Conservation (phyloP, 64 coral and sea anemone genomes). For the Montipora efflorescens region DNA sequence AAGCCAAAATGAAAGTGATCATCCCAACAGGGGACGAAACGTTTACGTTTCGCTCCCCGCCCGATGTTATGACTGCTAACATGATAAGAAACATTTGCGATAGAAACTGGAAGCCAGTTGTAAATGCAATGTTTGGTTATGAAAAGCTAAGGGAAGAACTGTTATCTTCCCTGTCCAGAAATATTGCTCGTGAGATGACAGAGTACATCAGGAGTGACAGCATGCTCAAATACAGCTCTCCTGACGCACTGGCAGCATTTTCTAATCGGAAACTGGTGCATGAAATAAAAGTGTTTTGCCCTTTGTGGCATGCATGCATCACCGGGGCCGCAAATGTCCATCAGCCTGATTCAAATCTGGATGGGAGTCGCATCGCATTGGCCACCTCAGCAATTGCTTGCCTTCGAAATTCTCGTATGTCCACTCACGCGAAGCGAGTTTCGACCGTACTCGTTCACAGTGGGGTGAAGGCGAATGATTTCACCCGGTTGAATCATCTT, state of each 20-base stretch:
- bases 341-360: not conserved
- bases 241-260: not conserved
- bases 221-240: not conserved
- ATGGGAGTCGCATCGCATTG: slow-evolving; percentile 3
- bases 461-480: slow-evolving; percentile 7
- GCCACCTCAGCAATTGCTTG: slow-evolving; percentile 25
- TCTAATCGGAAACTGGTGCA: not conserved
- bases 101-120: slow-evolving; percentile 13
- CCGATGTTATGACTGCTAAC: not conserved
- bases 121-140: not conserved
- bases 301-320: slow-evolving; percentile 23
- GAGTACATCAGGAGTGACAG: not conserved
- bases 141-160: not conserved
- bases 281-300: slow-evolving; percentile 25
- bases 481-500: not conserved
- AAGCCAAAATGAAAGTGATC: not conserved
- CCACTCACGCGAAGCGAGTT: slow-evolving; percentile 7
- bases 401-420: slow-evolving; percentile 19
- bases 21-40: not conserved
- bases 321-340: slow-evolving; percentile 15
- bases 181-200: slow-evolving; percentile 18
- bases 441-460: slow-evolving; percentile 36
- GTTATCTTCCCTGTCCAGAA: not conserved
- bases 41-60: not conserved
- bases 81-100: not conserved